Base-by-base conservation (phyloP, 2,888 invertebrate genomes). In the Drosophila subquinaria region DNA sequence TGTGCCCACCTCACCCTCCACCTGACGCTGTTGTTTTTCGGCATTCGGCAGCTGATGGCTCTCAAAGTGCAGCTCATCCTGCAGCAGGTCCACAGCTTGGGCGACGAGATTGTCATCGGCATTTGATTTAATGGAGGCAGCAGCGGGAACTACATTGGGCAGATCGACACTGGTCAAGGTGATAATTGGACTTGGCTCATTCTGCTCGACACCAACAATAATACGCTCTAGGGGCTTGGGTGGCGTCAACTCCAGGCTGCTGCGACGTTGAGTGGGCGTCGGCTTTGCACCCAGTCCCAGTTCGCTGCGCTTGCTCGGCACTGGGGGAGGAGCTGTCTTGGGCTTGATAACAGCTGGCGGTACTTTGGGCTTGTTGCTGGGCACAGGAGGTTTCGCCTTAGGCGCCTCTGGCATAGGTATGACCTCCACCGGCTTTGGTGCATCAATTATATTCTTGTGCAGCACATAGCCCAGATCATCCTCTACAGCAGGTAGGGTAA, bases 151-250 rank as follows among this genome's bases (percentile, higher is more conserved):
- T 56, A 73, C 82, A 56, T 84, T 81, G n/a, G 91, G 90, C 64
- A 91, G 67, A 59, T 81, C 89, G 42, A 88, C 83, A 64, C 91
- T 92, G 52, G 90, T 86, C 70, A 91, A 62, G 13, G 62, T 90
- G 43, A 89, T 89, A 62, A 82, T 75, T 50, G 87, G 75, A 51
- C 69, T 72, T 55, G 64, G 45, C 30, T 47, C 57, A 8, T 33
- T 27, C 63, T 81, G 84, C 53, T 82, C 93, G 43, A 92, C 90
- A 47, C 92, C 92, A 60, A 93, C 90, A 70, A 93, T 93, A 65
- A 93, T 92, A 60, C 92, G 92, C 79, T 93, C 92, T 61, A 93
- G 72, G 13, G 92, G 92, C 72, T 90, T 79, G 6, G 81, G 57
- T 3, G 76, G 33, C 1, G 33, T 64, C 50, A 66, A 27, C 30